Evolutionary conservation across 1,140 invertebrate species (phyloP), one percentile per base, ranked within the genome.

Genomic region (Ceratoteleas bidentatus): DNA sequence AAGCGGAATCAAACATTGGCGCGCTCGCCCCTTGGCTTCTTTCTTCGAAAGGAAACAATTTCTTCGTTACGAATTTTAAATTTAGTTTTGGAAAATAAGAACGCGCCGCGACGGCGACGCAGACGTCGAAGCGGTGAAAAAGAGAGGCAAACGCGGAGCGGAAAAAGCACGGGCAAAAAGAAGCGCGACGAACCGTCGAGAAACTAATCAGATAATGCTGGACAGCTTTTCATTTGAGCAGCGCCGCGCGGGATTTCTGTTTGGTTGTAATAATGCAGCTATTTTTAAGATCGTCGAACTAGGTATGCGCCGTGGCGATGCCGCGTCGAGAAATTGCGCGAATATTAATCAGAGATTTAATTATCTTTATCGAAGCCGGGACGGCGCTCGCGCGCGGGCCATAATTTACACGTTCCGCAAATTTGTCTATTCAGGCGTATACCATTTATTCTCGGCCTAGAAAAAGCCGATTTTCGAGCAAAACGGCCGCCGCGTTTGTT

Each of bases 291-390:
- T 24, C 40, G 16, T 76, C 62, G 62, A 68, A 60, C 47, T 8
- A 61, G 47, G 53, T 66, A 16, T 49, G 50, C 58, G 13, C 14
- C 32, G 36, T 40, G 47, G 15, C 33, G 33, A 36, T 72, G 53
- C 60, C 43, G 62, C 24, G 47, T 4, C 24, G 33, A 15, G 47
- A 38, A 62, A 56, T 53, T 32, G 65, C 68, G 65, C 65, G 45
- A 78, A 79, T 79, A 79, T 79, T 79, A 79, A 79, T 79, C 68
- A 72, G 54, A 61, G 24, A 79, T 61, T 72, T 72, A 79, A 79
- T 79, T 66, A 79, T 62, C 66, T 79, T 79, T 66, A 61, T 72
- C 68, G 54, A 61, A 66, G 61, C 24, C 16, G 49, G 33, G 66
- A 49, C 43, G 60, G 15, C 58, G 43, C 60, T 36, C 10, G 16